Evolutionary conservation across 2,113 vertebrate species (phyloP), one percentile per base, ranked within the genome.

Genomic region (Vireo altiloquus): DNA sequence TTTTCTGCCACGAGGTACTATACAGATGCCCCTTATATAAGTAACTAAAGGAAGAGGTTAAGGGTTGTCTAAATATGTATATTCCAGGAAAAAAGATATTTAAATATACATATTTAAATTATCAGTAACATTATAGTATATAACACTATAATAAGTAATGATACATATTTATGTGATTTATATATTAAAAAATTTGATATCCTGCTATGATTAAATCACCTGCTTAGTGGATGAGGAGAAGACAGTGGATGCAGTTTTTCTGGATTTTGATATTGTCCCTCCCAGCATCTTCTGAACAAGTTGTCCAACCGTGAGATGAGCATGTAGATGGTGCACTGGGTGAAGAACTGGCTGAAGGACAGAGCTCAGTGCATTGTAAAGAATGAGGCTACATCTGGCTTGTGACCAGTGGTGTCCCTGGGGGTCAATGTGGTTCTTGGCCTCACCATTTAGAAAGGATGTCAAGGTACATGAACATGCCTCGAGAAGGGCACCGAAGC

Each of bases 401-500:
- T 15, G 25, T 53, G 40, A 49, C 40, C 21, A 31, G 14, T 2
- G 2, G 12, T 63, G 22, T 17, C 18, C 18, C 44, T 10, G 24
- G 21, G 6, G 6, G 31, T 56, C 47, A 24, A 0, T 13, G 13
- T 53, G 30, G 13, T 56, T 63, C 57, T 64, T 56, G 17, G 22
- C 18, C 35, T 50, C 21, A 20, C 3, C 31, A 33, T 22, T 64
- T 33, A 15, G 19, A 79, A 64, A 31, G 4, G 5, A 35, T 56
- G 3, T 42, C 56, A 31, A 80, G 10, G n/a, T 35, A 31, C 35
- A 27, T 42, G 14, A 88, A 31, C 11, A 15, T 31, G 11, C 31
- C 6, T 17, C 0, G 0, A 47, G n/a, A 4, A 59, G 31, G 21
- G 44, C 44, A 76, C 13, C 52, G 50, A 68, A 59, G 4, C 44